These are phyloP conservation scores for Stenodera caucasica DNA, from an alignment of 2,888 invertebrate genomes.

Conservation along the genomic window DNA sequence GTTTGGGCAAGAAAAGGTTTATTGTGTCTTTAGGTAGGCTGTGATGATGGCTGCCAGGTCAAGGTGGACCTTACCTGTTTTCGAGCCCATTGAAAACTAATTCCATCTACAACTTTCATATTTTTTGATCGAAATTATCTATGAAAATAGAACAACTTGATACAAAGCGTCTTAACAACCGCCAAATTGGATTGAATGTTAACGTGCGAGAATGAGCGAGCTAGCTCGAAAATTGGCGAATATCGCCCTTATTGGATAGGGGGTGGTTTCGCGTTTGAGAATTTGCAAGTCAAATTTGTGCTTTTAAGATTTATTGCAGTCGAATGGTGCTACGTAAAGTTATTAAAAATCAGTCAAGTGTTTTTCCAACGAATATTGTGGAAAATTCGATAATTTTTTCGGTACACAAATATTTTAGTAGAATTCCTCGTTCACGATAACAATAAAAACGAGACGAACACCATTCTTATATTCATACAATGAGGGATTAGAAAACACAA, in stretches of 20 bases:
- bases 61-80: conserved; percentile 29
- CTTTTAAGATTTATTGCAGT: conserved; percentile 26
- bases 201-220: not conserved
- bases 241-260: no score
- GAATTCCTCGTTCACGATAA: not conserved
- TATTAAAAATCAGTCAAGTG: conserved; percentile 16
- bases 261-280: conserved; percentile 19
- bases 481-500: conserved; percentile 1
- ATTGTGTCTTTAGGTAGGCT: conserved; percentile 31
- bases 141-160: no score
- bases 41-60: conserved; percentile 27
- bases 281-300: conserved; percentile 25
- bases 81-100: not conserved
- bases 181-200: conserved; percentile 23
- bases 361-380: conserved; percentile 3
- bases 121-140: no score
- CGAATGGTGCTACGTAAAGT: conserved; percentile 15
- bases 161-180: conserved; percentile 17
- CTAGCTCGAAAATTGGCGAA: no score
- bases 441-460: not conserved
- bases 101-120: no score
- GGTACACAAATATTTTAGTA: no score
- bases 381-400: conserved; percentile 1
- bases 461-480: not conserved
- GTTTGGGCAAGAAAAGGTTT: conserved; percentile 29